These are phyloP conservation scores for Megalurothrips usitatus DNA, from an alignment of 2,888 invertebrate genomes.

Conservation along the genomic window DNA sequence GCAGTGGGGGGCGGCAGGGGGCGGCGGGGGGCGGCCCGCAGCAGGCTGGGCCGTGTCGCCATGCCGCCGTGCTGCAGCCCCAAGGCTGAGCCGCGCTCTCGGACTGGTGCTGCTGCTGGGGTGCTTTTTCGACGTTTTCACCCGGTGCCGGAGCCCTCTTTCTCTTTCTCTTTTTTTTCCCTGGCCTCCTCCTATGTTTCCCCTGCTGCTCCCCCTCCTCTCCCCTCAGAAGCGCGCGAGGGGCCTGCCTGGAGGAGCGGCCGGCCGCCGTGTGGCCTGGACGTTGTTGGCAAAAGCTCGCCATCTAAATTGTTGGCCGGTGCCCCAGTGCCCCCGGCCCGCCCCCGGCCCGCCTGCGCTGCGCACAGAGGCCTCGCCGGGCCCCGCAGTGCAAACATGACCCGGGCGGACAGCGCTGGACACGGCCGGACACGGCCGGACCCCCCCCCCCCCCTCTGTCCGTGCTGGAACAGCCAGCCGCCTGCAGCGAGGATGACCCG, in stretches of 20 bases:
- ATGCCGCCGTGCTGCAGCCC: too few relatives aligned
- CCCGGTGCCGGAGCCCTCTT: not conserved
- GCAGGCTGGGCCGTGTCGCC: too few relatives aligned
- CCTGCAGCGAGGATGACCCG: too few relatives aligned
- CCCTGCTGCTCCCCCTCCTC: not conserved
- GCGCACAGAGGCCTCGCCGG: not conserved
- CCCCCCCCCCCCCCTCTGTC: too few relatives aligned
- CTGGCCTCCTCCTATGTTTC: not conserved
- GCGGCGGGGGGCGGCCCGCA: too few relatives aligned
- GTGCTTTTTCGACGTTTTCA: not conserved
- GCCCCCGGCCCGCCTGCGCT: not conserved
- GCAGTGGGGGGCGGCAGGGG: not conserved
- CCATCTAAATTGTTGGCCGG: slow-evolving; percentile 21
- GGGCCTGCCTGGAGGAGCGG: not conserved
- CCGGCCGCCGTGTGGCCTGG: not conserved
- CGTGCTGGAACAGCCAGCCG: too few relatives aligned
- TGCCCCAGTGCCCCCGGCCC: too few relatives aligned
- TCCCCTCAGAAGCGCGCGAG: not conserved
- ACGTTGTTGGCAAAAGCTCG: slow-evolving; percentile 2
- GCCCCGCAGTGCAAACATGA: not conserved
- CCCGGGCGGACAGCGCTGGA: not conserved
- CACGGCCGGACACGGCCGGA: not conserved
- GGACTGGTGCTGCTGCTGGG: not conserved
- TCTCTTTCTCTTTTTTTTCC: not conserved
- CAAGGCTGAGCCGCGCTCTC: too few relatives aligned